These are phyloP conservation scores for Hirtodrosophila duncani DNA, from an alignment of 2,888 invertebrate genomes.

Conservation along the genomic window DNA sequence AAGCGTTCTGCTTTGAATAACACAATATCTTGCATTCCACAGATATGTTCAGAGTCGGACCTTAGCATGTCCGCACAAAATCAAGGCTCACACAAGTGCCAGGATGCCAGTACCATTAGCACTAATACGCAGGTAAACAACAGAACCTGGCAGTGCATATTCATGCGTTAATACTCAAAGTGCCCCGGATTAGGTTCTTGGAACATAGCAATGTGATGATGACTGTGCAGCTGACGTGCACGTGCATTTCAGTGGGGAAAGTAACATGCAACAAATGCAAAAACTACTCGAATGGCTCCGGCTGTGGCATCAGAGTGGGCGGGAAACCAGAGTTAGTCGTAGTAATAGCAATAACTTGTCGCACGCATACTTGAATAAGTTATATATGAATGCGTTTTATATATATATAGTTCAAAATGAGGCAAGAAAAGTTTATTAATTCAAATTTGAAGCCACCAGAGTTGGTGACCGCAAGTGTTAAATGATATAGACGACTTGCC, in stretches of 20 bases:
- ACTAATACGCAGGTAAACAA: conserved; percentile 14
- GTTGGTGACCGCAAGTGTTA: no score
- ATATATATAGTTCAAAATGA: no score
- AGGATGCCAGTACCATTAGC: conserved; percentile 16
- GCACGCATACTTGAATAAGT: conserved; percentile 19
- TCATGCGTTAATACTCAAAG: conserved; percentile 35
- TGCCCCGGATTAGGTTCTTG: neutral
- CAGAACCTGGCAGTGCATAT: conserved; percentile 36
- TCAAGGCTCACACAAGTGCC: no score
- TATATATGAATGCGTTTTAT: conserved; percentile 10
- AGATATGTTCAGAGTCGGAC: no score
- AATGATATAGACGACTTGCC: no score
- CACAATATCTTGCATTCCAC: no score
- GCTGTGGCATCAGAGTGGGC: neutral
- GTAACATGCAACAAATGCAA: conserved; percentile 27
- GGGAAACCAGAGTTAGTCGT: conserved; percentile 4
- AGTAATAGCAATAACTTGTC: conserved; percentile 14
- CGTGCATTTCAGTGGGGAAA: conserved; percentile 26
- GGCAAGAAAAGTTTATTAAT: neutral
- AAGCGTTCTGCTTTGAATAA: no score
- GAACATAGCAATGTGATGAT: conserved; percentile 15
- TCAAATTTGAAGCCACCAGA: no score
- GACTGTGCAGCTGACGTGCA: conserved; percentile 35
- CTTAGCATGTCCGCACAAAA: no score
- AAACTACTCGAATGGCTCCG: no score